Evolutionary conservation across 2,113 vertebrate species (phyloP), one percentile per base, ranked within the genome.

Genomic region (Hemiprocne comata): DNA sequence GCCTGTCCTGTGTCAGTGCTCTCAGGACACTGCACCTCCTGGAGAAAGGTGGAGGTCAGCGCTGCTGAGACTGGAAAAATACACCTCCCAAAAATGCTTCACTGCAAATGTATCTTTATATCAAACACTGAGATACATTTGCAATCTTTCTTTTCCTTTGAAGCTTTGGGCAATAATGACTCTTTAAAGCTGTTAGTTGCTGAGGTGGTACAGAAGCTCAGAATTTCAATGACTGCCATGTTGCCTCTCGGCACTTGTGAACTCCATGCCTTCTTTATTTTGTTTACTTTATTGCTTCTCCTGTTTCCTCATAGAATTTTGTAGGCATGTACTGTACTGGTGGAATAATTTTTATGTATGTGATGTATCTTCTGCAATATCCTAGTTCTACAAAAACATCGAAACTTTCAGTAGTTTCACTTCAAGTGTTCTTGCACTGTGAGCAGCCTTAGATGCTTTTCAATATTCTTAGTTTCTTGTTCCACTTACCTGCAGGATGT

Each of bases 391-490:
- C 36, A 71, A 40, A 92, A 90, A 61, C 50, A 76, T 84, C 40
- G 23, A 88, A 86, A 79, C 50, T 61, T 85, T 33, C 40, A 73
- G 29, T 66, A 72, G 38, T 89, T 85, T 72, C 2, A 9, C 48
- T 82, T 78, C 70, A 81, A 51, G 44, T 90, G 53, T 55, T 95
- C 24, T 17, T 64, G 34, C 8, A 24, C 48, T 72, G 48, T 51
- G 26, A 77, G 42, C 29, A 78, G 42, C 29, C 42, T 58, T 9
- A 62, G 69, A 67, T 42, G 25, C 23, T 55, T 91, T 94, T 77
- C 75, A 65, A 29, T 66, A 38, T 48, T 82, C 58, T 76, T 73
- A 44, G 7, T 87, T 85, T 90, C 77, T 85, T 87, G 65, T 76
- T 93, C 48, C 28, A 54, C 14, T 81, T 87, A 76, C 31, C 66